Evolutionary conservation across 2,797 vertebrate species (phyloP).

Genomic region (Anabacerthia variegaticeps): DNA sequence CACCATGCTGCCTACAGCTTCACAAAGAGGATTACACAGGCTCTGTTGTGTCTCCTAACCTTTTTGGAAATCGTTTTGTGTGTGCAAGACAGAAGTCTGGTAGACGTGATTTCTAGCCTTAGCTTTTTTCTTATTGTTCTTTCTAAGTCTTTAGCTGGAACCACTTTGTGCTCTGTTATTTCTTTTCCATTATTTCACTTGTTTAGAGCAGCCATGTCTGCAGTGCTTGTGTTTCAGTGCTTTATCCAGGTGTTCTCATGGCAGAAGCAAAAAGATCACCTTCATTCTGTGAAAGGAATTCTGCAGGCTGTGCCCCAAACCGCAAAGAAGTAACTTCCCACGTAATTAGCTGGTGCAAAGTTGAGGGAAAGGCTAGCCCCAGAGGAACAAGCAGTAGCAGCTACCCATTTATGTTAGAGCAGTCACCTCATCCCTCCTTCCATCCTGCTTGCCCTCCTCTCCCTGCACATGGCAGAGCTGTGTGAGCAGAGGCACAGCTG

Average conservation of each 20-base stretch:
- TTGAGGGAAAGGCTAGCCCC: background rate
- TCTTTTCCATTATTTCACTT: background rate
- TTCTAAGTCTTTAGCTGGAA: background rate
- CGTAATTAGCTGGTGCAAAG: background rate
- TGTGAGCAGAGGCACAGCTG: background rate
- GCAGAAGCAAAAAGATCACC: background rate
- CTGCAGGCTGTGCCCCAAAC: background rate
- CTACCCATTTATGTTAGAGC: background rate
- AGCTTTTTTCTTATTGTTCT: background rate
- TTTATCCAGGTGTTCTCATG: background rate
- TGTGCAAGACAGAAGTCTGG: background rate
- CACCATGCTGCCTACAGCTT: background rate
- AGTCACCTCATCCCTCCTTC: background rate
- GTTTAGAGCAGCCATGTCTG: background rate
- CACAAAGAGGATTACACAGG: conserved; percentile 24
- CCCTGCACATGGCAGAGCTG: accelerated
- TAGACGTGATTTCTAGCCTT: background rate
- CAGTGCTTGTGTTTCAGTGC: background rate
- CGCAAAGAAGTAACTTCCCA: background rate
- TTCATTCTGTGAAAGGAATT: background rate
- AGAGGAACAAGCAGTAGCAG: background rate
- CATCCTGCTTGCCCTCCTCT: background rate
- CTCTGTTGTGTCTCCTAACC: background rate
- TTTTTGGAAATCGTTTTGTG: background rate
- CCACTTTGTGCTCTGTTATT: background rate